Conservation (phyloP, 2,113 vertebrate species). For the Caloenas nicobarica region DNA sequence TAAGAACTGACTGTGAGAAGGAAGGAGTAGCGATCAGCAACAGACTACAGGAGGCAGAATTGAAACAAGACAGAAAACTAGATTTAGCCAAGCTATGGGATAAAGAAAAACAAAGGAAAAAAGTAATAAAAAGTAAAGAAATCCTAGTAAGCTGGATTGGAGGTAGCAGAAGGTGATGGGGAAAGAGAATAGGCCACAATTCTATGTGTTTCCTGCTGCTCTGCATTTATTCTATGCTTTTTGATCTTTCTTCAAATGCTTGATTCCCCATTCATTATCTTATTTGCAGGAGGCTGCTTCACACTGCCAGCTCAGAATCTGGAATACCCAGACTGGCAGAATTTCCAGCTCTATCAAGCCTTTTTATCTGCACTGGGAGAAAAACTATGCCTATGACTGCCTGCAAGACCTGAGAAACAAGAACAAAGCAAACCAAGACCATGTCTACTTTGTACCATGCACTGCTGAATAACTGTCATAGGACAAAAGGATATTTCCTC, state of each 20-base stretch:
- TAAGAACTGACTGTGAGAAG: background rate
- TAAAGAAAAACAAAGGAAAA: background rate
- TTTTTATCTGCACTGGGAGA: background rate
- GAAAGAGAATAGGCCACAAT: background rate
- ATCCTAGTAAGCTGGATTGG: background rate
- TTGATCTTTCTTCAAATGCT: background rate
- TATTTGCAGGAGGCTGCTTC: background rate
- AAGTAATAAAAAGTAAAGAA: background rate
- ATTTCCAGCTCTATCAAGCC: background rate
- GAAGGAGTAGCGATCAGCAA: background rate
- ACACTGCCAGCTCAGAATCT: background rate
- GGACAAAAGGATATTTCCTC: background rate
- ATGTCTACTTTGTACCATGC: accelerated
- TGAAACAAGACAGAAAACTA: background rate
- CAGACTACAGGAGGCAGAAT: background rate
- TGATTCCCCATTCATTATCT: background rate
- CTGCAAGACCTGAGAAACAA: background rate
- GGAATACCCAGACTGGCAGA: background rate
- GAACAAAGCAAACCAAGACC: background rate
- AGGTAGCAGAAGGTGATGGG: background rate
- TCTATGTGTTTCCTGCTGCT: background rate
- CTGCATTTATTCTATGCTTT: background rate
- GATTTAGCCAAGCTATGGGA: background rate
- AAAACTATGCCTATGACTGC: background rate
- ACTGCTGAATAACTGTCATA: no score